Percentiles rank a stretch among this genome's conserved stretches.
Evolutionary conservation across 2,113 vertebrate species (phyloP).

Genomic region (Hiodon alosoides): DNA sequence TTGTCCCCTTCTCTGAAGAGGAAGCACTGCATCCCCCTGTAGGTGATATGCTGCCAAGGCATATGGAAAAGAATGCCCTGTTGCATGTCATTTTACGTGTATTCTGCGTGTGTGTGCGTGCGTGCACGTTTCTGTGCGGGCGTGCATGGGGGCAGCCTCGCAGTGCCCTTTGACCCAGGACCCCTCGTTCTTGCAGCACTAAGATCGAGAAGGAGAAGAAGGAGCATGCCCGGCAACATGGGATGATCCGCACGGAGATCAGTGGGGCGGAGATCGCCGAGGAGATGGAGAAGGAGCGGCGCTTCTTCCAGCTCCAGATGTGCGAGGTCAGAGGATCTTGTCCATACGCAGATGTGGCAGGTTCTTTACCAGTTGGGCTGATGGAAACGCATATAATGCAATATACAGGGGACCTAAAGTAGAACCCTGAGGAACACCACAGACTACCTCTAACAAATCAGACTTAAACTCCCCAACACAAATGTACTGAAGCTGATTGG

Average conservation of each 20-base stretch:
- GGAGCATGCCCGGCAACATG: slow-evolving; percentile 91
- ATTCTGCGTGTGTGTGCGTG: slow-evolving; percentile 16
- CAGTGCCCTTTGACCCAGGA: slow-evolving; percentile 23
- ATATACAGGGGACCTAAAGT: too few species aligned
- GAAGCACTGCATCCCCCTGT: slow-evolving; percentile 36
- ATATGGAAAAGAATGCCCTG: slow-evolving; percentile 52
- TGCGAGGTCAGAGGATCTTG: slow-evolving; percentile 80
- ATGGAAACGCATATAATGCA: background rate
- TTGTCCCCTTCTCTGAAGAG: slow-evolving; percentile 17
- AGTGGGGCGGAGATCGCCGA: slow-evolving; percentile 96
- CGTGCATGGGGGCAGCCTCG: background rate
- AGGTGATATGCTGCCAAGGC: slow-evolving; percentile 36
- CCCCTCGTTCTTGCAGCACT: slow-evolving; percentile 60
- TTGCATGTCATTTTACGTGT: slow-evolving; percentile 49
- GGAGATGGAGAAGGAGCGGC: slow-evolving; percentile 96
- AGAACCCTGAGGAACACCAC: too few species aligned
- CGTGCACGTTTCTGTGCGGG: background rate
- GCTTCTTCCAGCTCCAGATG: slow-evolving; percentile 98
- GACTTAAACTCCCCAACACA: too few species aligned
- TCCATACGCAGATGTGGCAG: background rate
- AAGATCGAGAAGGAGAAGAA: slow-evolving; percentile 99
- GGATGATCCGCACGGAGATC: slow-evolving; percentile 97
- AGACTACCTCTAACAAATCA: too few species aligned
- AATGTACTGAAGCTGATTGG: too few species aligned
- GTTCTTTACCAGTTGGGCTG: background rate